Percentiles rank a stretch among this genome's conserved stretches.
Evolutionary conservation across 1,140 invertebrate genomes (phyloP).

Genomic region (Acyrthosiphon pisum): DNA sequence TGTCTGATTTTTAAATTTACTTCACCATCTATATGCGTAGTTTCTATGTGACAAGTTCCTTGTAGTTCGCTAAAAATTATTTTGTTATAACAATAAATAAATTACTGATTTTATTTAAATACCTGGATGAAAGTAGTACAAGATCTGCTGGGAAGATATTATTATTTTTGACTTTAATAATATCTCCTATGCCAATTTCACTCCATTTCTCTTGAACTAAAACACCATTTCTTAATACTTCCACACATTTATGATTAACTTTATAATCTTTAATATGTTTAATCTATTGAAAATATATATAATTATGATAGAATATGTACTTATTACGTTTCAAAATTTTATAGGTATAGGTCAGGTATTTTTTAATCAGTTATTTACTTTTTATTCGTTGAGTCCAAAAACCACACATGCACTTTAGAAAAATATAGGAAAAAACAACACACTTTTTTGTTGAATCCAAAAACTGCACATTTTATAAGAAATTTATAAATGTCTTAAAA

Average conservation of each 20-base stretch:
- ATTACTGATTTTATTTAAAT: neutral
- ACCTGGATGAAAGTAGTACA: constrained; percentile 85
- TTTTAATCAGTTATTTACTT: neutral
- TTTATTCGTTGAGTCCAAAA: neutral
- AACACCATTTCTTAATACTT: constrained; percentile 75
- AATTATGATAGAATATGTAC: constrained; percentile 60
- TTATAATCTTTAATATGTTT: constrained; percentile 60
- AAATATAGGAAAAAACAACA: neutral
- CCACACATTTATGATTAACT: constrained; percentile 68
- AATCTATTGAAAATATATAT: neutral
- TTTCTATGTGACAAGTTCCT: constrained; percentile 99
- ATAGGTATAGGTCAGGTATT: neutral
- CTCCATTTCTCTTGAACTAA: constrained; percentile 80
- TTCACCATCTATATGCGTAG: constrained; percentile 98
- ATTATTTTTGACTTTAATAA: constrained; percentile 87
- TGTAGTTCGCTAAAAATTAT: neutral
- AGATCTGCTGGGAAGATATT: constrained; percentile 94
- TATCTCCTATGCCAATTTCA: constrained; percentile 82
- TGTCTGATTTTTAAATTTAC: constrained; percentile 98
- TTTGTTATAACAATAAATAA: neutral
- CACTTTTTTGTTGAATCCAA: neutral
- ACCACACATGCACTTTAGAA: neutral
- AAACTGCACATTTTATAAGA: neutral
- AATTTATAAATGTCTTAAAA: too few relatives aligned
- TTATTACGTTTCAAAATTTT: constrained; percentile 81